Evolutionary conservation across 2,113 vertebrate species (phyloP), one percentile per base, ranked within the genome.

Genomic region (Sinocyclocheilus maitianheensis): DNA sequence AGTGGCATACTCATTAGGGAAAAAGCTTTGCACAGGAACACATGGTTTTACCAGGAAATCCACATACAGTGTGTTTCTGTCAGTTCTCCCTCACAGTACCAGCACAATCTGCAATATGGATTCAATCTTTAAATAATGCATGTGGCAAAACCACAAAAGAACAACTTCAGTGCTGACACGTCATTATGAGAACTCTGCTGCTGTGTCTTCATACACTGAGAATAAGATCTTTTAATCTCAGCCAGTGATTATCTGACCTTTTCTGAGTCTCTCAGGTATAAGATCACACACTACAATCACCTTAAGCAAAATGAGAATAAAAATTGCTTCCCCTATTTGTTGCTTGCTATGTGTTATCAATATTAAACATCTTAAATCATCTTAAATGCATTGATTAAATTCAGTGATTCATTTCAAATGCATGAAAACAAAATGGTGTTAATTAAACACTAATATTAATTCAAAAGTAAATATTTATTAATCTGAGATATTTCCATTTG

Each of bases 121-220:
- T 90, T 83, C 24, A 58, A 0, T 16, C n/a, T 30, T 5, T 91
- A 77, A 92, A 93, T 91, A 89, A 92, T 91, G 76, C 83, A 92
- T 91, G 60, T 53, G 48, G 84, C 55, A 78, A 86, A 84, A 81
- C 85, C 89, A 90, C 75, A 87, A 80, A 88, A 88, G 77, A 58
- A 22, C 24, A 71, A 34, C 67, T 55, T 34, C 43, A 48, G 13
- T 51, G 77, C 11, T 79, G 51, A 72, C 46, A 71, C 13, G 65
- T 72, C n/a, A 46, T 85, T 85, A 72, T 67, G 2, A 48, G 37
- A 84, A 26, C 26, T 72, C n/a, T 63, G 10, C 53, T 46, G 53
- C 30, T 60, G 77, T 60, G 43, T 46, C 43, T 51, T 40, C 48
- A 58, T 6, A 75, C 22, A 3, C 55, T 78, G 20, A 60, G 20